Conservation (phyloP, 2,888 invertebrate genomes). For the Orchestes rusci region DNA sequence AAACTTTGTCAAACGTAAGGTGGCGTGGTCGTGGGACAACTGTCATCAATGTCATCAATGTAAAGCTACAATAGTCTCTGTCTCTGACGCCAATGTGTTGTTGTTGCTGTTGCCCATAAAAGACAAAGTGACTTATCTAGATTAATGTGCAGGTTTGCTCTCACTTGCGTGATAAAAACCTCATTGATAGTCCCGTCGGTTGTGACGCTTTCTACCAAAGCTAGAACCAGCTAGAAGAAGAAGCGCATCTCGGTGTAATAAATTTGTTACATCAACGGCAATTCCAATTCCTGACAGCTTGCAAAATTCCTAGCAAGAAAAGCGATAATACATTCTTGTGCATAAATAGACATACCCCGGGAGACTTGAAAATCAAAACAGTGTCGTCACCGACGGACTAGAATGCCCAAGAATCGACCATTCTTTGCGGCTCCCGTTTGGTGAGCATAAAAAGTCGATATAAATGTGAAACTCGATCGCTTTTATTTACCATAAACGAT, state of each 20-base stretch:
- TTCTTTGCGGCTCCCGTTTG: slow-evolving; percentile 22
- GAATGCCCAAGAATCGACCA: slow-evolving; percentile 14
- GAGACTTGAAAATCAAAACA: slow-evolving; percentile 20
- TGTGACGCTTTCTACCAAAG: too few species aligned
- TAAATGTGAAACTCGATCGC: slow-evolving; percentile 25
- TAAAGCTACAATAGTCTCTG: too few species aligned
- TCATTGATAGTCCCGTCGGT: too few species aligned
- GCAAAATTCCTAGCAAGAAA: slow-evolving; percentile 16
- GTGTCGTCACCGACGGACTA: slow-evolving; percentile 22
- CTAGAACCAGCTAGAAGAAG: too few species aligned
- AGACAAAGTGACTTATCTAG: too few species aligned
- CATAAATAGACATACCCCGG: slow-evolving; percentile 18
- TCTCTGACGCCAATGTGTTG: too few species aligned
- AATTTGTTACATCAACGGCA: slow-evolving; percentile 11
- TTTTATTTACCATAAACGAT: slow-evolving; percentile 31
- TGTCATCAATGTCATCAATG: too few species aligned
- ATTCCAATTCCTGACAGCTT: slow-evolving; percentile 15
- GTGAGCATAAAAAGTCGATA: slow-evolving; percentile 17
- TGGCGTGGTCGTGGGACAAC: too few species aligned
- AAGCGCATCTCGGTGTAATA: slow-evolving; percentile 10
- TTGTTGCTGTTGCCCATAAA: too few species aligned
- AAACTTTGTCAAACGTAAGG: too few species aligned
- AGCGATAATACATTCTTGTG: slow-evolving; percentile 16
- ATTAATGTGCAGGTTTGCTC: too few species aligned
- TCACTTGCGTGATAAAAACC: too few species aligned